Percentiles rank a stretch among this genome's conserved stretches.
phyloP scores from a whole-genome alignment of 2,797 vertebrate species.

The Pachyuromys duprasi region DNA sequence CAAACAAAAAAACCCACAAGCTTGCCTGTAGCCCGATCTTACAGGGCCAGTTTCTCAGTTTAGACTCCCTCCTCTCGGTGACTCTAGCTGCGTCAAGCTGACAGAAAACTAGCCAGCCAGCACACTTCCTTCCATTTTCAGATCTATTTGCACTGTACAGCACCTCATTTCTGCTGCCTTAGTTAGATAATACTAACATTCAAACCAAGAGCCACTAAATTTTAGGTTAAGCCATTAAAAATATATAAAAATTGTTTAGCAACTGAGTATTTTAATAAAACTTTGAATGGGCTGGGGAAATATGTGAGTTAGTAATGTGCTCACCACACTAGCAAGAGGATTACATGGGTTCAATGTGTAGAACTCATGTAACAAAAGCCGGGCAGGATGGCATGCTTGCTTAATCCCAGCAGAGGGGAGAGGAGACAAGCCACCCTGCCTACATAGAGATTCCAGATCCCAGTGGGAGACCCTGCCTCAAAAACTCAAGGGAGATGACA shows the following conservation, averaged over 20 bases:
- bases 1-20: not conserved
- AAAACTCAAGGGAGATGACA: not conserved
- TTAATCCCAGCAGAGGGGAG: not conserved
- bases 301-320: not conserved
- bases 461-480: not conserved
- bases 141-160: constrained; percentile 7
- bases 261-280: constrained; percentile 12
- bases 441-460: not conserved
- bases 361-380: not conserved
- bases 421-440: not conserved
- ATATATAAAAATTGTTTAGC: constrained; percentile 21
- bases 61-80: not conserved
- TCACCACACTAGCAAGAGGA: not conserved
- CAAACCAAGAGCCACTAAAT: not conserved
- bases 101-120: no score
- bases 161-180: constrained; percentile 41
- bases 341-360: not conserved
- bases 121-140: constrained; percentile 12
- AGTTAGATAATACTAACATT: not conserved
- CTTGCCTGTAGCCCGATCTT: not conserved
- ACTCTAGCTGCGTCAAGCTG: not conserved
- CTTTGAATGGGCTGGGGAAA: not conserved
- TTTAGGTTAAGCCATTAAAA: constrained; percentile 40
- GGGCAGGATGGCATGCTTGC: no score
- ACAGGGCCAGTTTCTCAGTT: not conserved